These are phyloP conservation scores for Microtus montanus DNA, from an alignment of 2,113 vertebrate species.

Conservation along the genomic window DNA sequence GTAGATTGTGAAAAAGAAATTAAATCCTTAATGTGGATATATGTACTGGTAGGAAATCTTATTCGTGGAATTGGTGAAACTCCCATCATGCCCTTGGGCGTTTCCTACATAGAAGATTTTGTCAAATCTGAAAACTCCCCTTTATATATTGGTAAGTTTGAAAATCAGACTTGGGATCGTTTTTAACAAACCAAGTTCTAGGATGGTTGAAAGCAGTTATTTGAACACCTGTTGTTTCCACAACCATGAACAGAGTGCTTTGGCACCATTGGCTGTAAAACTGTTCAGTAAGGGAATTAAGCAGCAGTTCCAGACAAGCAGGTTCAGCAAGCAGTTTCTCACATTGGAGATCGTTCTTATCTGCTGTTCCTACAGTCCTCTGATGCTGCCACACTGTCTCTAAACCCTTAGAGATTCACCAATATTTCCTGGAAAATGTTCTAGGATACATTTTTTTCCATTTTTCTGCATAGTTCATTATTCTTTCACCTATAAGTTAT, in stretches of 20 bases:
- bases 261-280: neutral
- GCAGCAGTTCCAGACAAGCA: neutral
- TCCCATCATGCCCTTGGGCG: conserved; percentile 91
- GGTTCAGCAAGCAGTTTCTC: neutral
- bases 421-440: conserved; percentile 14
- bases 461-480: neutral
- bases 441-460: neutral
- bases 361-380: neutral
- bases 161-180: neutral
- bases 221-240: neutral
- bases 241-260: neutral
- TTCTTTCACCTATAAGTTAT: neutral
- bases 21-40: conserved; percentile 92
- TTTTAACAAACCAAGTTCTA: too few relatives aligned
- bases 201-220: neutral
- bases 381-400: neutral
- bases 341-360: neutral
- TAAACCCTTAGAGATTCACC: neutral
- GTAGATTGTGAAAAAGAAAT: conserved; percentile 89
- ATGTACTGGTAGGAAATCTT: conserved; percentile 92
- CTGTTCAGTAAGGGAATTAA: neutral
- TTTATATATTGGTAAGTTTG: conserved; percentile 92
- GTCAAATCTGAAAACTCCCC: conserved; percentile 93
- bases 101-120: conserved; percentile 96
- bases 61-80: conserved; percentile 94